A percentile compares a stretch with the other conserved stretches of the same genome.
phyloP scores from a whole-genome alignment of 2,113 vertebrate species.

The Mugil cephalus region DNA sequence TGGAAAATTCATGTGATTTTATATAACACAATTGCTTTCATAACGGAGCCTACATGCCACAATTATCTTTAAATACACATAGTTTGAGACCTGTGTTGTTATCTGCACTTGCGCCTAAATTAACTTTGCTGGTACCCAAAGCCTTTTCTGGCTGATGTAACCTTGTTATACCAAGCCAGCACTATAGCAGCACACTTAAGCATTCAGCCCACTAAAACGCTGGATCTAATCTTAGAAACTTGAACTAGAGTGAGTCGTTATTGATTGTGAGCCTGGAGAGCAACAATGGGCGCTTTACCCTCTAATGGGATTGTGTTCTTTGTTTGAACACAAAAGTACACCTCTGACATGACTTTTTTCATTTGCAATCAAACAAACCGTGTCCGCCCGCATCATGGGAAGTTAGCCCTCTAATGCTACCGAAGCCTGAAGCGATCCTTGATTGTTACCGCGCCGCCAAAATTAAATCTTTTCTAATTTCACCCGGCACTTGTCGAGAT shows the following conservation, averaged over 20 bases:
- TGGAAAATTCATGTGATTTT: slow-evolving; percentile 33
- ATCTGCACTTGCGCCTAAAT: slow-evolving; percentile 56
- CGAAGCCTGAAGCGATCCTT: slow-evolving; percentile 54
- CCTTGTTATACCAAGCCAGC: slow-evolving; percentile 53
- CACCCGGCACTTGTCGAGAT: slow-evolving; percentile 70
- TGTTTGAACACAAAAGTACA: slow-evolving; percentile 76
- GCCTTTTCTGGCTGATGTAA: slow-evolving; percentile 52
- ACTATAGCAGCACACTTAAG: slow-evolving; percentile 48
- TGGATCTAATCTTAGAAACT: slow-evolving; percentile 73
- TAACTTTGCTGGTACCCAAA: slow-evolving; percentile 35
- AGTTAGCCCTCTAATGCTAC: slow-evolving; percentile 62
- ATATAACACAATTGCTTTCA: slow-evolving; percentile 21
- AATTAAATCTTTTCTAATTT: slow-evolving; percentile 81
- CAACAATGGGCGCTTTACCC: slow-evolving; percentile 60
- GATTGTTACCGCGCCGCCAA: slow-evolving; percentile 63
- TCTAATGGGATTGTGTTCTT: slow-evolving; percentile 80
- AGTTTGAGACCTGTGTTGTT: slow-evolving; percentile 45
- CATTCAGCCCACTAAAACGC: slow-evolving; percentile 61
- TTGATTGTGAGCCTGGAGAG: slow-evolving; percentile 73
- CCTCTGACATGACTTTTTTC: slow-evolving; percentile 75
- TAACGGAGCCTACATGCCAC: slow-evolving; percentile 17
- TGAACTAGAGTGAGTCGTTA: slow-evolving; percentile 69
- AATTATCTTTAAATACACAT: slow-evolving; percentile 45
- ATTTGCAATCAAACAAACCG: slow-evolving; percentile 76
- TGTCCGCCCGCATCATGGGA: slow-evolving; percentile 58